Evolutionary conservation across 2,797 vertebrate genomes (phyloP), one percentile per base, ranked within the genome.

Genomic region (Decapterus maruadsi): DNA sequence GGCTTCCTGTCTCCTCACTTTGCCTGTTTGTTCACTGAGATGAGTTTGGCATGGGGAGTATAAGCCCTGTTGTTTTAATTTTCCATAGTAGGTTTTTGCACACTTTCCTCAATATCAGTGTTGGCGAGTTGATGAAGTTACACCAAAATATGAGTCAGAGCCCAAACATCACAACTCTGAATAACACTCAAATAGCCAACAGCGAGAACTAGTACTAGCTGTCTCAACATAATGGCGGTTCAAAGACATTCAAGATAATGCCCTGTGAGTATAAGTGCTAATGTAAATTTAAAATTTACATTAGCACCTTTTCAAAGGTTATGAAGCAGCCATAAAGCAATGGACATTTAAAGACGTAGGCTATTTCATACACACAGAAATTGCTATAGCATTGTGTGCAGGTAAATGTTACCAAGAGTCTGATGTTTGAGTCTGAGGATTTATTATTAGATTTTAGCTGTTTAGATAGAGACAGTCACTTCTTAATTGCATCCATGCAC

Each of bases 11-110:
- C 68, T 86, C 42, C n/a, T 75, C 19, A 51, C 50, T 83, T 68
- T 75, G 51, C n/a, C 57, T 83, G 78, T 85, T 78, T 86, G 78
- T 63, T 78, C 76, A 68, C 71, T 82, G 61, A 88, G 81, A 84
- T 88, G 56, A 85, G 22, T 78, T 60, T 85, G 48, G 54, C 75
- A 80, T 53, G 60, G 57, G 57, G 69, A 50, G 29, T 69, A 40
- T 10, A 51, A 36, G 29, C 14, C 19, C 17, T 72, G 68, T 70
- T 78, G 62, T 82, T 87, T 81, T 53, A 77, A 63, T 68, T 80
- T 78, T 61, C 29, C 54, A 65, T 20, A 26, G 42, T 31, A 46
- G 54, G 26, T 48, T 78, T 66, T 40, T 26, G 45, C 55, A 68
- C 36, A 11, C 20, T 45, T 34, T 73, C n/a, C 9, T 56, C 11